Evolutionary conservation across 2,888 invertebrate genomes (phyloP), one percentile per base, ranked within the genome.

Genomic region (Drosophila antonietae): DNA sequence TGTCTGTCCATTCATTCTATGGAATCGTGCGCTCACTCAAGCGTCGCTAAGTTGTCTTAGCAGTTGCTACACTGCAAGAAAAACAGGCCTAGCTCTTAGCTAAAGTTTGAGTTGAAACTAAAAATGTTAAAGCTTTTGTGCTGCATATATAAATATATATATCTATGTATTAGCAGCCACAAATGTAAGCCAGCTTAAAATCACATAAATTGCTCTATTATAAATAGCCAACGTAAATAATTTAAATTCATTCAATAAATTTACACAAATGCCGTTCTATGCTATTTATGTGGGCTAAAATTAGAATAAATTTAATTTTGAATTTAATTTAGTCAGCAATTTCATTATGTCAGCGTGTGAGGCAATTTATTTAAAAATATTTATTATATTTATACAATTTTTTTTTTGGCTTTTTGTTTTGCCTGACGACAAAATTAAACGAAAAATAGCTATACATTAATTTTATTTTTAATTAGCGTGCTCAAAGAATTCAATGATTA

Each of bases 1-100:
- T 63, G 73, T 61, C 73, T 55, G 68, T 63, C 73, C 70, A 75
- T 88, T 78, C 83, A 83, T 84, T 81, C 81, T 73, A 86, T 88
- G 83, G 87, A 86, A 86, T 88, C 75, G 89, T 86, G 84, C 76
- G 81, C 69, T 74, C 78, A 83, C 73, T 88, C 86, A 78, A 80
- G 81, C 86, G 83, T 75, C 65, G 31, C 89, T 84, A 84, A 88
- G 79, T 86, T 88, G 79, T 73, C 87, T 84, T 77, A 79, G 89
- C 85, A 70, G 65, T 73, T 66, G 61, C 31, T 73, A 57, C 83
- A 86, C 87, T 88, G 87, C 60, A 53, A 67, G 41, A 85, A 80
- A 82, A 79, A 14, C 33, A 23, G 1, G 15, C 2, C 3, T n/a
- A 18, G 28, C 28, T 28, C 28, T 28, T 5, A 43, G 43, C 20